Base-by-base conservation (phyloP, 1,140 invertebrate genomes). In the Zaprionus lachaisei region DNA sequence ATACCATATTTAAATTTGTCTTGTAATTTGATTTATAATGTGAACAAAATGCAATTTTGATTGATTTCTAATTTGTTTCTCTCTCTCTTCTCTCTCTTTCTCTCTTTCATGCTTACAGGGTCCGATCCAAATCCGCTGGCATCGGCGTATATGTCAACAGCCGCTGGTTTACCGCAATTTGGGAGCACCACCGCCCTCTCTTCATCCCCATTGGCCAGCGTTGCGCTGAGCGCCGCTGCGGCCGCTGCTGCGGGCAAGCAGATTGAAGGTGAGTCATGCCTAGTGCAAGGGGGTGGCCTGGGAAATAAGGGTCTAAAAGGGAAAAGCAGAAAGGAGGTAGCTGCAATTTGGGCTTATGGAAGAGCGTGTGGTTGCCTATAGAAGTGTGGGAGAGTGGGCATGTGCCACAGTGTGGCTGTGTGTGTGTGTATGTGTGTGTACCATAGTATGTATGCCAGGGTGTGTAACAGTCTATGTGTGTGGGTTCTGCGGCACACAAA, bases 241-340 rank as follows among this genome's bases (percentile, higher is more conserved):
- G 94, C 94, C 80, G 95, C 95, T 38, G 95, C 94, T 68, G 95
- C 96, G 51, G 96, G 96, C 68, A 97, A 97, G 92, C 97, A 98
- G 93, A 96, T 98, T 91, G 96, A 98, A 95, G 96, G 95, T 96
- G 93, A 89, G 85, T 90, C 12, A 41, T 31, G 28, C 9, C 12
- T 24, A 20, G 20, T 1, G 0, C 24, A 56, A 31, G 14, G 15
- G 20, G 47, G 7, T 7, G 11, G 51, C 24, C 24, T 11, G 11
- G 17, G 34, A 15, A 26, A 22, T 14, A 31, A 20, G 4, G 22
- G 14, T 11, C 0, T 34, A 3, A 34, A 11, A 6, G 20, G 20
- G n/a, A 20, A 20, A 20, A 20, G 20, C 20, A 20, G 5, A 6
- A 34, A 34, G 31, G 22, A 9, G 9, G 22, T 31, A 49, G 15